Evolutionary conservation across 2,797 vertebrate species (phyloP).

Genomic region (Myotis pilosus): DNA sequence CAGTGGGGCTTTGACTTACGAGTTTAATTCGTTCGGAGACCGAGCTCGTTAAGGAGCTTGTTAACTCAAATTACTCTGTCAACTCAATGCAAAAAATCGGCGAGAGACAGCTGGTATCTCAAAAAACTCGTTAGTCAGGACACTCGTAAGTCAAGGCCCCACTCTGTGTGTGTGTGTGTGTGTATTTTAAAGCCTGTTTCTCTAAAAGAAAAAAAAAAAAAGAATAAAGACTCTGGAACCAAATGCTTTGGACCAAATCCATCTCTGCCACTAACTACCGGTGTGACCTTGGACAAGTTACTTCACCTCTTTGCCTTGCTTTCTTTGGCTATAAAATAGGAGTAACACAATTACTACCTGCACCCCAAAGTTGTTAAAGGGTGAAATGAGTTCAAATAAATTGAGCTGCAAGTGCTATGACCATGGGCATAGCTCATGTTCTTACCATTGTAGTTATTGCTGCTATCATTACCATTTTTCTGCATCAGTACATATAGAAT

Average conservation of each 20-base stretch:
- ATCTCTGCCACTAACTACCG: background rate
- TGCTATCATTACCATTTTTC: background rate
- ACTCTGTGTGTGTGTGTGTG: too few relatives aligned
- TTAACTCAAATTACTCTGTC: too few relatives aligned
- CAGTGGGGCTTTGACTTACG: too few relatives aligned
- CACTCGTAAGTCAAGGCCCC: too few relatives aligned
- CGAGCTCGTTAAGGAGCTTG: too few relatives aligned
- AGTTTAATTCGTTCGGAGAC: too few relatives aligned
- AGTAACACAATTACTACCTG: background rate
- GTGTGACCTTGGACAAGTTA: background rate
- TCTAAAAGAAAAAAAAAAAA: background rate
- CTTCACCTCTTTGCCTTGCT: background rate
- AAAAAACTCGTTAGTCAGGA: too few relatives aligned
- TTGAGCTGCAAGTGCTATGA: background rate
- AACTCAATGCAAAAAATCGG: too few relatives aligned
- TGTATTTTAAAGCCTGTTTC: too few relatives aligned
- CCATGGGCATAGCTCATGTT: background rate
- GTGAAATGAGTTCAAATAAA: background rate
- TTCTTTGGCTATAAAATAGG: constrained; percentile 4
- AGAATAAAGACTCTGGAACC: background rate
- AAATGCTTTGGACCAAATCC: background rate
- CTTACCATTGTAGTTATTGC: background rate
- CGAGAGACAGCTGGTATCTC: too few relatives aligned
- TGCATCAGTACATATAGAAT: background rate
- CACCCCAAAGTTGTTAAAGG: background rate